Base-by-base conservation (phyloP, 2,113 vertebrate species). In the Indicator indicator region DNA sequence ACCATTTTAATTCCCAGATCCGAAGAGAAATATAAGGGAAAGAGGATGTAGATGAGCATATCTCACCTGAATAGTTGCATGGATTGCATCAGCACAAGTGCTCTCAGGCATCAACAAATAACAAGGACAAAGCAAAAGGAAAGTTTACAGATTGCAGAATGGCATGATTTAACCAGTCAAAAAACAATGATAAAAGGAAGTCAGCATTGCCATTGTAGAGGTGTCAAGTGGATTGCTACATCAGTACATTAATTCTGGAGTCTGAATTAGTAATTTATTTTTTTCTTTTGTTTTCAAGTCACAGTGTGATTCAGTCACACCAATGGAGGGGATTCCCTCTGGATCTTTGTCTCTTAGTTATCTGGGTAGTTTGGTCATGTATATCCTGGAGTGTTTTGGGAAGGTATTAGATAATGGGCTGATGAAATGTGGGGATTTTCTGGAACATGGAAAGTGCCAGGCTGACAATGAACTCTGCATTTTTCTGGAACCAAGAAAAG, bases 251-350 rank as follows among this genome's bases (percentile, higher is more conserved):
- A 83, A 63, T 85, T 70, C 59, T 64, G 46, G 83, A 76, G 46
- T 42, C 63, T 86, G 72, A 89, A 84, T 54, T 65, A 91, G 65
- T 40, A 74, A 70, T 87, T 60, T 52, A 6, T 60, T 86, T 87
- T 60, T 68, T 92, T 46, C 28, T 70, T 94, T 80, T 77, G 48
- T 71, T 83, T 90, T 78, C 5, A 69, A 74, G 28, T 79, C 54
- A 48, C 50, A 24, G 33, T 83, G 48, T 83, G 82, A 88, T 63
- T 89, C 75, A 77, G 58, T 68, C 62, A 54, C 17, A 30, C 23
- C 59, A 50, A 24, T 42, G 16, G 48, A 90, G 76, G 89, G 83
- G 85, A 95, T 93, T 94, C 95, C 87, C 85, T 91, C 48, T 72
- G 69, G 65, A 42, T 83, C 58, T 83, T 15, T 38, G 16, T 42